phyloP scores from a whole-genome alignment of 2,888 invertebrate genomes.

The Physocephala rufipes region DNA sequence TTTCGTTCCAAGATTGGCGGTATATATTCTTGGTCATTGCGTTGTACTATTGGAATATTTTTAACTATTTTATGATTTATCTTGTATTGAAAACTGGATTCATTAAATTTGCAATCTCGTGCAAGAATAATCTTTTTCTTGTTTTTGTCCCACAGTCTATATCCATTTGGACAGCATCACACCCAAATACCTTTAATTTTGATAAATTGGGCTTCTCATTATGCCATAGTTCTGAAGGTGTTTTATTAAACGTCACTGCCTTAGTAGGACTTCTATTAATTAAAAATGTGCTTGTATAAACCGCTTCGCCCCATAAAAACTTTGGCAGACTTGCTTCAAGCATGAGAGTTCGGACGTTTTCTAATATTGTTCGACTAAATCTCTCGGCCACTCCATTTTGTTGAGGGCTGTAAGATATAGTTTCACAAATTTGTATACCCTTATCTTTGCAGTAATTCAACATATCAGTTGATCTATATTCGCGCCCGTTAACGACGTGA shows the following conservation, averaged over 20 bases:
- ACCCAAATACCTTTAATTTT: conserved; percentile 45
- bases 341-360: conserved; percentile 34
- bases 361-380: conserved; percentile 36
- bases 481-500: conserved; percentile 24
- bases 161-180: conserved; percentile 40
- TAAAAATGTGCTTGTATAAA: conserved; percentile 31
- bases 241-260: conserved; percentile 31
- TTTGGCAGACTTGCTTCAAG: conserved; percentile 30
- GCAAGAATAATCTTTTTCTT: conserved; percentile 29
- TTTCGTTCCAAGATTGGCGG: neutral
- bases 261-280: conserved; percentile 32
- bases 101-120: too few relatives aligned
- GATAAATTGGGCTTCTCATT: conserved; percentile 36
- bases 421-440: conserved; percentile 37
- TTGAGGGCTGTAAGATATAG: conserved; percentile 38
- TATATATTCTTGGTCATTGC: conserved; percentile 19
- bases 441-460: conserved; percentile 27
- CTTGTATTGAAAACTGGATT: too few relatives aligned
- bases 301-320: conserved; percentile 41
- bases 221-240: conserved; percentile 43
- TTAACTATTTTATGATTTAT: too few relatives aligned
- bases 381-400: conserved; percentile 41
- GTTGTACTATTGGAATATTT: too few relatives aligned
- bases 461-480: conserved; percentile 39
- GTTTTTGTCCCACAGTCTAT: conserved; percentile 36